Evolutionary conservation across 2,888 invertebrate species (phyloP).

Genomic region (Lydus trimaculatus): DNA sequence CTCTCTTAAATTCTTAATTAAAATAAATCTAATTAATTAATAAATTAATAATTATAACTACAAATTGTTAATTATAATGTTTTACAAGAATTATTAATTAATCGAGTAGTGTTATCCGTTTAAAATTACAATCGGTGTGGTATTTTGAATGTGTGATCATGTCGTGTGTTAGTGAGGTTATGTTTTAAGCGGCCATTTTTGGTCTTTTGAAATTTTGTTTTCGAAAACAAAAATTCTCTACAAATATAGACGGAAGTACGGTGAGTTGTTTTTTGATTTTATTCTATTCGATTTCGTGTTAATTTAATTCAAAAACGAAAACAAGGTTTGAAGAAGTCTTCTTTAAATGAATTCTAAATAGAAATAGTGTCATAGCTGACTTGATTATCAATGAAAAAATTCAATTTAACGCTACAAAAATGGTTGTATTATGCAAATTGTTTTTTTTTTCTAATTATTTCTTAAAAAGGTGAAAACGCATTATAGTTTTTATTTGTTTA

Average conservation of each 20-base stretch:
- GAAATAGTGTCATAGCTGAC: not conserved
- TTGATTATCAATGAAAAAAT: not conserved
- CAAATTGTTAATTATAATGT: too few species aligned
- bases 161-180: not conserved
- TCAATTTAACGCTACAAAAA: not conserved
- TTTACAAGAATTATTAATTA: not conserved
- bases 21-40: not conserved
- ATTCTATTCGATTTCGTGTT: too few species aligned
- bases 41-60: not conserved
- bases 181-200: not conserved
- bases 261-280: conserved; percentile 26
- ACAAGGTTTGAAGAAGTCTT: not conserved
- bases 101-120: not conserved
- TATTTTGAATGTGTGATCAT: not conserved
- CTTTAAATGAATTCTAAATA: not conserved
- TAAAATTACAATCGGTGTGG: too few species aligned
- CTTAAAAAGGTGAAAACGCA: not conserved
- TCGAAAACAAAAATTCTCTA: not conserved
- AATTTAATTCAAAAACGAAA: not conserved
- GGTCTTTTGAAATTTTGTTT: not conserved
- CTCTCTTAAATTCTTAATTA: not conserved
- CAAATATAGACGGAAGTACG: conserved; percentile 43
- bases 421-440: not conserved
- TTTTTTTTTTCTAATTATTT: not conserved
- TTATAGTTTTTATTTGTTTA: not conserved